A percentile compares a stretch with the other conserved stretches of the same genome.
Evolutionary conservation across 2,888 invertebrate species (phyloP).

Genomic region (Conops quadrifasciatus): DNA sequence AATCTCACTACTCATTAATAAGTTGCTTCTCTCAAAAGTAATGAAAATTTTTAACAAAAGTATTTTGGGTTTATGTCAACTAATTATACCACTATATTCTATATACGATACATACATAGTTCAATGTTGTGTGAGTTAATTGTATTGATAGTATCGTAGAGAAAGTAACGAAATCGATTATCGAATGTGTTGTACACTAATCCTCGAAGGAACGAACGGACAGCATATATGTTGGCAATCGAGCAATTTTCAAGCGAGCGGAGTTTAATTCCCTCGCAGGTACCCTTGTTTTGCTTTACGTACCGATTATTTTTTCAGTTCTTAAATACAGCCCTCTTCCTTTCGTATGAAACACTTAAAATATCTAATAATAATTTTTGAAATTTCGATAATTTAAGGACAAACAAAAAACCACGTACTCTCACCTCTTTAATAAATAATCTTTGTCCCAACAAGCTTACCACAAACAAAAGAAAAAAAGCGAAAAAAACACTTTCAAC

Average conservation of each 20-base stretch:
- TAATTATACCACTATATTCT: not conserved
- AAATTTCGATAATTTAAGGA: constrained; percentile 51
- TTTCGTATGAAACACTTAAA: constrained; percentile 3
- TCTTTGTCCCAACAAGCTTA: not conserved
- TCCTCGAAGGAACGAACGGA: constrained; percentile 49
- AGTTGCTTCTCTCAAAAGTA: constrained; percentile 26
- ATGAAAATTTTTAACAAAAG: not conserved
- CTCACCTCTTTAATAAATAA: not conserved
- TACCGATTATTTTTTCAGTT: constrained; percentile 37
- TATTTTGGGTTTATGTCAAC: constrained; percentile 16
- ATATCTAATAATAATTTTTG: constrained; percentile 40
- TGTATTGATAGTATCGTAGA: constrained; percentile 54
- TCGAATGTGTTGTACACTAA: not conserved
- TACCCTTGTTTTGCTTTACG: constrained; percentile 26
- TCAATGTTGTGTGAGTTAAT: constrained; percentile 51
- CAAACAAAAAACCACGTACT: constrained; percentile 2
- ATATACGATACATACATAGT: constrained; percentile 5
- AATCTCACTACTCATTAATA: constrained; percentile 4
- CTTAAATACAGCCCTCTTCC: constrained; percentile 25
- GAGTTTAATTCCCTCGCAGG: constrained; percentile 14
- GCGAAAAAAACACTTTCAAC: constrained; percentile 27
- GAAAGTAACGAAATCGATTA: constrained; percentile 20
- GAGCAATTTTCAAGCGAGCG: constrained; percentile 56
- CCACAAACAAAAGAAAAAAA: constrained; percentile 8
- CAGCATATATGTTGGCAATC: constrained; percentile 67